Conservation (phyloP, 1,140 invertebrate species). For the Ptiloglossa arizonensis region DNA sequence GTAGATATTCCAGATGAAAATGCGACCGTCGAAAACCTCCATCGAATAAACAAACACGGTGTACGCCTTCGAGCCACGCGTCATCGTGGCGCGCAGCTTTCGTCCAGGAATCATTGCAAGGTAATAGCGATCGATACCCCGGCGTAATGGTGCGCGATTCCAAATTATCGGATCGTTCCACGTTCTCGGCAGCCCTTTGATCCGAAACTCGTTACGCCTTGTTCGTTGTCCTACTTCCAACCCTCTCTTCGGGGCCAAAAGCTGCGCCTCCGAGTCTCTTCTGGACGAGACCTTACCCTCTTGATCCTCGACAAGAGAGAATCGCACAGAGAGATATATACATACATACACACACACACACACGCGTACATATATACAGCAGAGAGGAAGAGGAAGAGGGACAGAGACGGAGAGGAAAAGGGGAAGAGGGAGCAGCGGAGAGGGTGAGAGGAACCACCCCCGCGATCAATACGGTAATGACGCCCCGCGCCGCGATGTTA, state of each 20-base stretch:
- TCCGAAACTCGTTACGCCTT: conserved; percentile 54
- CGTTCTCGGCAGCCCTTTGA: conserved; percentile 47
- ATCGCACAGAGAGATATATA: conserved; percentile 3
- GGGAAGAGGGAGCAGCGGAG: background rate
- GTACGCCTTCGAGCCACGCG: background rate
- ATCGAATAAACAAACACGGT: background rate
- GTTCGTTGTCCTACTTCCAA: conserved; percentile 71
- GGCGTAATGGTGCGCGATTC: conserved; percentile 38
- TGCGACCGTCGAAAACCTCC: no score
- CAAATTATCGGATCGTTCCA: conserved; percentile 43
- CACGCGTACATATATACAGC: background rate
- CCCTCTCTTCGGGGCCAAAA: conserved; percentile 52
- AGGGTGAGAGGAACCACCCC: conserved; percentile 59
- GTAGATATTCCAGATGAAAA: no score
- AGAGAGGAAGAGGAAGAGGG: background rate
- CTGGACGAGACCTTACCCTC: conserved; percentile 33
- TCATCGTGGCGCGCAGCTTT: conserved; percentile 22
- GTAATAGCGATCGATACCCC: conserved; percentile 32
- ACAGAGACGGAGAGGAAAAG: background rate
- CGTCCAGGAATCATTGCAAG: conserved; percentile 20
- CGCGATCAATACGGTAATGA: conserved; percentile 71
- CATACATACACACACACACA: background rate
- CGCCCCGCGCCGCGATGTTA: conserved; percentile 58
- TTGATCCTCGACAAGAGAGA: conserved; percentile 22
- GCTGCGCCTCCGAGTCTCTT: conserved; percentile 23